Percentiles rank a stretch among this genome's conserved stretches.
Conservation (phyloP, 1,140 invertebrate species). For the Papilio machaon region DNA sequence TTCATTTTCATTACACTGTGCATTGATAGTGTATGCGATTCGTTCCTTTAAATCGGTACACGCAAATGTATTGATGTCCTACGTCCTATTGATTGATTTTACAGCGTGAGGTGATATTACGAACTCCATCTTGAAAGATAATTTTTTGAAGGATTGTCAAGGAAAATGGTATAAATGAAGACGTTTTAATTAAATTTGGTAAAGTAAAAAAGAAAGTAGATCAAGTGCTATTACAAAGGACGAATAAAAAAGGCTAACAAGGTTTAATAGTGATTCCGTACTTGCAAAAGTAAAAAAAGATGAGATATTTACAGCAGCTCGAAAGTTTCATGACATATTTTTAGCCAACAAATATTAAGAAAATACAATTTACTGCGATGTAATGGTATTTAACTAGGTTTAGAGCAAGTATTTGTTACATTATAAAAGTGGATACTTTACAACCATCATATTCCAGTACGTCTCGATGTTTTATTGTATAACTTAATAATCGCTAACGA, state of each 20-base stretch:
- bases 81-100: background rate
- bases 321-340: background rate
- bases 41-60: background rate
- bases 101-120: background rate
- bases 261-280: too few relatives aligned
- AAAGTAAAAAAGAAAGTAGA: background rate
- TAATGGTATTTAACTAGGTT: background rate
- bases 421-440: background rate
- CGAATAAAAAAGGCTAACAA: too few relatives aligned
- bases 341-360: too few relatives aligned
- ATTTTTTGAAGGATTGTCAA: too few relatives aligned
- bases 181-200: background rate
- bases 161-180: background rate
- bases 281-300: too few relatives aligned
- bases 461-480: too few relatives aligned
- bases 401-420: too few relatives aligned
- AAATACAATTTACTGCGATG: background rate
- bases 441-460: too few relatives aligned
- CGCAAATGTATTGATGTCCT: too few relatives aligned
- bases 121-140: too few relatives aligned
- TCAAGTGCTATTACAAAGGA: too few relatives aligned
- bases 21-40: background rate
- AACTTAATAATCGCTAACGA: too few relatives aligned
- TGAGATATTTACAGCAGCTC: background rate
- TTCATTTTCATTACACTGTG: slow-evolving; percentile 5